These are phyloP conservation scores for Macquaria australasica DNA, from an alignment of 2,113 vertebrate species.

Conservation along the genomic window DNA sequence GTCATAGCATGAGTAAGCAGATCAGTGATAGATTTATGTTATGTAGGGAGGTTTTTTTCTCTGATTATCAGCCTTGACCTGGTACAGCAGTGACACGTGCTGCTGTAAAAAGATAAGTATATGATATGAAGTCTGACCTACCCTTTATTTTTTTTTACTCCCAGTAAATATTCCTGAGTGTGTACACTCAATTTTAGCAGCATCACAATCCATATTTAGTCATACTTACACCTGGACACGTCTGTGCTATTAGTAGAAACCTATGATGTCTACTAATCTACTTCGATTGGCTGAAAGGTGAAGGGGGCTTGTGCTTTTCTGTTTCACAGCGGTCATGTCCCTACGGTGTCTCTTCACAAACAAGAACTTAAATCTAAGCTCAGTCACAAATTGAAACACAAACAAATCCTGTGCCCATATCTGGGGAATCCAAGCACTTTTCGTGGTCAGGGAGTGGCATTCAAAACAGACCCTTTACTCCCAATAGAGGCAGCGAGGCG, in stretches of 20 bases:
- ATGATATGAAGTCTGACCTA: conserved; percentile 21
- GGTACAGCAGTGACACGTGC: conserved; percentile 19
- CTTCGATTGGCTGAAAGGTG: not conserved
- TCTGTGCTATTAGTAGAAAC: not conserved
- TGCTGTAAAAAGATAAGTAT: conserved; percentile 36
- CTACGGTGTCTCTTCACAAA: conserved; percentile 21
- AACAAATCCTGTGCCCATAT: conserved; percentile 26
- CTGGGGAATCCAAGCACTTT: conserved; percentile 26
- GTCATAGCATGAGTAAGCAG: conserved; percentile 58
- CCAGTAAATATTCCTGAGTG: not conserved
- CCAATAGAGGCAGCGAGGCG: conserved; percentile 32
- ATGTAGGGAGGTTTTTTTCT: conserved; percentile 36
- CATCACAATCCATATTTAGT: not conserved
- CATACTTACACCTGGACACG: not conserved
- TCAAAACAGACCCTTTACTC: conserved; percentile 68
- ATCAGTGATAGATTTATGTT: conserved; percentile 65
- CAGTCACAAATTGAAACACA: conserved; percentile 37
- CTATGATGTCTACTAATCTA: not conserved
- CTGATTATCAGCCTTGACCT: conserved; percentile 48
- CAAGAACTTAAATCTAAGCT: conserved; percentile 18
- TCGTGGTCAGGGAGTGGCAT: conserved; percentile 56
- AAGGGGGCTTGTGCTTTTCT: not conserved
- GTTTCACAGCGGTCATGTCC: conserved; percentile 14
- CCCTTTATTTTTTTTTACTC: conserved; percentile 7
- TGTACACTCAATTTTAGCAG: not conserved